Evolutionary conservation across 1,140 invertebrate genomes (phyloP), one percentile per base, ranked within the genome.

Genomic region (Artemia franciscana): DNA sequence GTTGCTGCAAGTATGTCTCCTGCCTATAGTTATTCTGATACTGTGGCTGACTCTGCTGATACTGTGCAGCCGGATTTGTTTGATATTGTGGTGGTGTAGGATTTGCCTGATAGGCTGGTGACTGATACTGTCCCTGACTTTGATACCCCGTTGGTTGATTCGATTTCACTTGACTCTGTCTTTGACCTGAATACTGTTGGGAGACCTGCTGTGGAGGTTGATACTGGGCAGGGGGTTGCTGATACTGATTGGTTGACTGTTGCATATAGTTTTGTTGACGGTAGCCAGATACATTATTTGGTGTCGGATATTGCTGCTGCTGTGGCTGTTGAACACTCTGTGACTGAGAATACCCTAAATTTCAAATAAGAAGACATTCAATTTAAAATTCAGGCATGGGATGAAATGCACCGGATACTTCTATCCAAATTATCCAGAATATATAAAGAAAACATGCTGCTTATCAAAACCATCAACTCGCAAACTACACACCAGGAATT

Each of bases 261-360:
- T 60, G 66, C 25, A n/a, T n/a, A n/a, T n/a, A n/a, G n/a, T 57
- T 30, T 24, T 66, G 64, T 30, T 5, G 25, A 27, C 21, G 57
- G 4, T 62, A 64, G 7, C 57, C 66, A 59, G 63, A 61, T 57
- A 61, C 30, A 15, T 24, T 61, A 24, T 60, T 58, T 60, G 66
- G 59, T 56, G 21, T 27, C 58, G 61, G 63, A 60, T 65, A 51
- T 12, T 63, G 62, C 24, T 63, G 63, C 28, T 62, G 62, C 65
- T 66, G 66, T 65, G 70, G 39, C 65, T 67, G 63, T 23, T 69
- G 60, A n/a, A n/a, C n/a, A n/a, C n/a, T n/a, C n/a, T n/a, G n/a
- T n/a, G n/a, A n/a, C n/a, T n/a, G n/a, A n/a, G n/a, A n/a, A n/a
- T n/a, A n/a, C n/a, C n/a, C n/a, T n/a, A n/a, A n/a, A n/a, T n/a